Percentiles rank a stretch among this genome's conserved stretches.
Evolutionary conservation across 2,888 invertebrate species (phyloP).

Genomic region (Hemaris fuciformis): DNA sequence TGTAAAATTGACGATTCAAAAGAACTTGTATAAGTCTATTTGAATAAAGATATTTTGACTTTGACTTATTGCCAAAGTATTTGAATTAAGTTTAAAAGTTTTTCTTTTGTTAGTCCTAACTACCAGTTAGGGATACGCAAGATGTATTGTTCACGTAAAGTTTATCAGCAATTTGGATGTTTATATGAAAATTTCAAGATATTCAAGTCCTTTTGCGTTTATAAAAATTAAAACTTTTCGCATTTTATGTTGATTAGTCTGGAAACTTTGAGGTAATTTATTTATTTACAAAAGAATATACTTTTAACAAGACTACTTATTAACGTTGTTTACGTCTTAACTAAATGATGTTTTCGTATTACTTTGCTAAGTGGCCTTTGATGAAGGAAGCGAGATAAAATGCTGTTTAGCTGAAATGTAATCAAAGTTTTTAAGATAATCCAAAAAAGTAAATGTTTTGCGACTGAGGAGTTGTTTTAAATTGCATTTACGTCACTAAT

Average conservation of each 20-base stretch:
- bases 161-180: constrained; percentile 5
- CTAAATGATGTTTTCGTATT: no score
- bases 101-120: neutral
- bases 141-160: neutral
- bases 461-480: neutral
- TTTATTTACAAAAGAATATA: neutral
- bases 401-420: no score
- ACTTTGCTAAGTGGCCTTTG: no score
- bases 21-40: no score
- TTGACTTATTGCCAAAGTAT: neutral
- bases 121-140: neutral
- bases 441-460: neutral
- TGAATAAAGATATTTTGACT: no score
- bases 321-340: no score
- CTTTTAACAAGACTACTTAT: no score
- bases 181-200: neutral
- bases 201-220: neutral
- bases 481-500: neutral
- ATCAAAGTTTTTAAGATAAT: neutral
- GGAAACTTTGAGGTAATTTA: neutral
- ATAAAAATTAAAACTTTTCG: neutral
- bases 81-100: neutral
- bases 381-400: no score
- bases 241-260: constrained; percentile 7
- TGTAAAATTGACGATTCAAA: no score